Conservation (phyloP, 2,888 invertebrate genomes). For the Bimastos eiseni region DNA sequence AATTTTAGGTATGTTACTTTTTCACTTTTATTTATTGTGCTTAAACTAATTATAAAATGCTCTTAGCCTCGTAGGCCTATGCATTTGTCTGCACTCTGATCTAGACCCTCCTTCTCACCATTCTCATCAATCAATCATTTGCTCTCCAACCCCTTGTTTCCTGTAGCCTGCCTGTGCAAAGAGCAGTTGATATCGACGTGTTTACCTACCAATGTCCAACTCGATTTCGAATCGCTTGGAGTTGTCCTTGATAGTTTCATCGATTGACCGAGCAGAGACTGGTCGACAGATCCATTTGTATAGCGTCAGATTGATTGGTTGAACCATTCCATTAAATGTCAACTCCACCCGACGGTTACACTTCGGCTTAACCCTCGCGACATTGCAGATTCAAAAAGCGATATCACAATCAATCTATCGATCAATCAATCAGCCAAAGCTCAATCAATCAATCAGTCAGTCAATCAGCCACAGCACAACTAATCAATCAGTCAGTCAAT, state of each 20-base stretch:
- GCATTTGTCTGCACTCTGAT: too few relatives aligned
- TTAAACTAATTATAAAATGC: too few relatives aligned
- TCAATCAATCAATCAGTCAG: neutral
- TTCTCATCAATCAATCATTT: too few relatives aligned
- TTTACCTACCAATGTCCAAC: conserved; percentile 13
- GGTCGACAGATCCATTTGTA: conserved; percentile 1
- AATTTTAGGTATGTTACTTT: too few relatives aligned
- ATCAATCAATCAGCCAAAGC: neutral
- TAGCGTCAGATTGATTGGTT: neutral
- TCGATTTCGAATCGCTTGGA: conserved; percentile 3
- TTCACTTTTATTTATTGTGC: too few relatives aligned
- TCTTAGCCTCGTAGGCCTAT: too few relatives aligned
- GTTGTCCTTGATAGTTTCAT: neutral
- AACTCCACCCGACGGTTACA: conserved; percentile 14
- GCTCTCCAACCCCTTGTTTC: too few relatives aligned
- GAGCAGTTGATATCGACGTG: neutral
- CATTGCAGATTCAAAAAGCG: too few relatives aligned
- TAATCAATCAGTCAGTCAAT: neutral
- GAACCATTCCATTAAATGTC: neutral
- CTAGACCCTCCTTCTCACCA: too few relatives aligned
- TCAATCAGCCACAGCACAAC: neutral
- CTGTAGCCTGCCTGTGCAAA: too few relatives aligned
- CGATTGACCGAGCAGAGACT: neutral
- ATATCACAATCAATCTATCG: too few relatives aligned
- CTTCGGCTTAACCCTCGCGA: neutral